Evolutionary conservation across 2,113 vertebrate genomes (phyloP), one percentile per base, ranked within the genome.

Genomic region (Stictonetta naevosa): DNA sequence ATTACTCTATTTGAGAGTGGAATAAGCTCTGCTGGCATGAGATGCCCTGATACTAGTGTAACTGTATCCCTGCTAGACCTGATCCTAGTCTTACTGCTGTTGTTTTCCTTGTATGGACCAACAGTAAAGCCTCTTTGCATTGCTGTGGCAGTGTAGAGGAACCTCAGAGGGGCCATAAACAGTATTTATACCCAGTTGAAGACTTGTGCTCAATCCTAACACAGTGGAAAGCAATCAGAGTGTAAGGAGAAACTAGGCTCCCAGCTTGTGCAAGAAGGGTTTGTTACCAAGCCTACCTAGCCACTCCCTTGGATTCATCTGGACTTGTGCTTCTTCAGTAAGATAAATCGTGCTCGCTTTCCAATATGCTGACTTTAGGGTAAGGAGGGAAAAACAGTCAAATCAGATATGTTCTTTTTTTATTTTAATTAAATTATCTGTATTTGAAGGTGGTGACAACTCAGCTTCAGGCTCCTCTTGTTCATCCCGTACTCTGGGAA

Each of bases 371-470:
- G 85, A 95, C 81, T 91, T 93, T n/a, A 58, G 52, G 22, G 26
- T 89, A 87, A 86, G 26, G 38, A 44, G 29, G 64, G 23, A 6
- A 42, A 75, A 91, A 11, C 42, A 84, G 80, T 97, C 77, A 90
- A 90, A 96, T 96, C 94, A 96, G 93, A 95, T 97, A 92, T 3
- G 8, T 71, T 90, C 18, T 77, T 89, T 93, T 93, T 95, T 52
- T 56, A 25, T 95, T 97, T 97, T 86, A 94, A 97, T 97, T 96
- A 98, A 96, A 74, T 96, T 63, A 71, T 84, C 56, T 92, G 48
- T 94, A 95, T 97, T 97, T 97, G 90, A 97, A 97, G 97, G 96
- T 92, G 96, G 97, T 97, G 97, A 97, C 94, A 97, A 89, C 59
- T 44, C 60, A 53, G 78, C 94, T 97, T 76, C 86, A 76, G 94